These are phyloP conservation scores for Pristionchus fissidentatus DNA, from an alignment of 2,888 invertebrate genomes.

Conservation along the genomic window DNA sequence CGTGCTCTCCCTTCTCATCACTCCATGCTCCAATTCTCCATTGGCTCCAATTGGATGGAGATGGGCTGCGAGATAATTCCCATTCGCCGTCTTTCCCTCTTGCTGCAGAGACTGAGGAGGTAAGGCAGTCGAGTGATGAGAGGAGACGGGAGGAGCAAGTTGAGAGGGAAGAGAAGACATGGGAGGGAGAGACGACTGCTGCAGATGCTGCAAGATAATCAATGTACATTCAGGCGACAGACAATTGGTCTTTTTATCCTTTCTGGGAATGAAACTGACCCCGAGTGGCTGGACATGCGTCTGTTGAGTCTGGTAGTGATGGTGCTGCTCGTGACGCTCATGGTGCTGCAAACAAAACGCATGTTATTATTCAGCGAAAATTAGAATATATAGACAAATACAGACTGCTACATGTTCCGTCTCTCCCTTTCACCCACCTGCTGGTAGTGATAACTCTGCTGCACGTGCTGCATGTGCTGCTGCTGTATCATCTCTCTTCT, in stretches of 20 bases:
- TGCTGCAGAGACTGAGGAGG: not conserved
- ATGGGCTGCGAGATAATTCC: not conserved
- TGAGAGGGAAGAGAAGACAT: not conserved
- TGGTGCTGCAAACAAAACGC: not conserved
- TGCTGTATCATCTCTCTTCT: not conserved
- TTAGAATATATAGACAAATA: no score
- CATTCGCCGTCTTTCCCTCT: not conserved
- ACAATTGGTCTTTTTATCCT: no score
- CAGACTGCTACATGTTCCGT: no score
- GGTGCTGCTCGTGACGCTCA: slow-evolving; percentile 24
- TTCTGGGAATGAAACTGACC: not conserved
- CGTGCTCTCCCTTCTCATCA: slow-evolving; percentile 1
- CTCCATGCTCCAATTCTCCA: slow-evolving; percentile 28
- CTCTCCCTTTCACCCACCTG: slow-evolving; percentile 9
- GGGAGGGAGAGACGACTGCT: no score
- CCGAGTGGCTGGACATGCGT: slow-evolving; percentile 7
- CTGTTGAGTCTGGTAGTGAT: slow-evolving; percentile 24
- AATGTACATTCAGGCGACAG: no score
- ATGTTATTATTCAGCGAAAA: not conserved
- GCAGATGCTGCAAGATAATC: no score
- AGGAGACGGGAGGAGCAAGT: no score
- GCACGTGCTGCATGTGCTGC: not conserved
- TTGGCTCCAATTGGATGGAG: slow-evolving; percentile 8
- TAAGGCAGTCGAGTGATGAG: not conserved
- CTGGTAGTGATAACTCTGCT: slow-evolving; percentile 2